Evolutionary conservation across 2,797 vertebrate species (phyloP).

Genomic region (Staurois parvus): DNA sequence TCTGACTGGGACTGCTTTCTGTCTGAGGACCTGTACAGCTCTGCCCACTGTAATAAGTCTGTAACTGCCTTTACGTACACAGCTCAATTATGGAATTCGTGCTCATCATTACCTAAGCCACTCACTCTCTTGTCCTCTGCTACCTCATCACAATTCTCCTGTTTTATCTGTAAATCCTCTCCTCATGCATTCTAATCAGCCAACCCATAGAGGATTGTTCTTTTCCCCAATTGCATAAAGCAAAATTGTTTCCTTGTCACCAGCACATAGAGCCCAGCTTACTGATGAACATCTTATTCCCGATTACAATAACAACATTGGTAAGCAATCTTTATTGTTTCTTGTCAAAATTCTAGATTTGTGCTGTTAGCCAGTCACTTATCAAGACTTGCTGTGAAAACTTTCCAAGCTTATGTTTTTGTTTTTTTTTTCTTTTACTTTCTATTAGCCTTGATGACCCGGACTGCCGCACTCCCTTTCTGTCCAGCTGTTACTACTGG

Average conservation of each 20-base stretch:
- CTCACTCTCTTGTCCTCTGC: neutral
- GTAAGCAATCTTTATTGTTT: slow-evolving; percentile 36
- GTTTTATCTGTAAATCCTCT: neutral
- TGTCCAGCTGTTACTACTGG: slow-evolving; percentile 35
- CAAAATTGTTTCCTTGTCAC: neutral
- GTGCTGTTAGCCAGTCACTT: slow-evolving; percentile 30
- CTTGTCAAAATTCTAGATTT: slow-evolving; percentile 46
- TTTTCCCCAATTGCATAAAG: neutral
- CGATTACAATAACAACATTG: slow-evolving; percentile 28
- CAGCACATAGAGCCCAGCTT: neutral
- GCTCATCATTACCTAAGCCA: neutral
- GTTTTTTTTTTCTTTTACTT: slow-evolving; percentile 25
- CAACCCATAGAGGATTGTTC: neutral
- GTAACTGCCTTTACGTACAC: neutral
- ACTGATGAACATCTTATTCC: neutral
- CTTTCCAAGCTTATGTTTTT: slow-evolving; percentile 39
- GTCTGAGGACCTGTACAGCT: neutral
- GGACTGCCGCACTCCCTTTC: slow-evolving; percentile 31
- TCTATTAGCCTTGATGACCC: slow-evolving; percentile 56
- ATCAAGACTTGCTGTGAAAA: slow-evolving; percentile 43
- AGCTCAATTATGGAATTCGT: neutral
- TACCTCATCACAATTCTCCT: neutral
- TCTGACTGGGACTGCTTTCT: neutral
- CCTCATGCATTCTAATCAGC: slow-evolving; percentile 3
- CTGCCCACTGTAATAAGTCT: neutral